Conservation (phyloP, 2,888 invertebrate genomes). For the Caenorhabditis sp. region DNA sequence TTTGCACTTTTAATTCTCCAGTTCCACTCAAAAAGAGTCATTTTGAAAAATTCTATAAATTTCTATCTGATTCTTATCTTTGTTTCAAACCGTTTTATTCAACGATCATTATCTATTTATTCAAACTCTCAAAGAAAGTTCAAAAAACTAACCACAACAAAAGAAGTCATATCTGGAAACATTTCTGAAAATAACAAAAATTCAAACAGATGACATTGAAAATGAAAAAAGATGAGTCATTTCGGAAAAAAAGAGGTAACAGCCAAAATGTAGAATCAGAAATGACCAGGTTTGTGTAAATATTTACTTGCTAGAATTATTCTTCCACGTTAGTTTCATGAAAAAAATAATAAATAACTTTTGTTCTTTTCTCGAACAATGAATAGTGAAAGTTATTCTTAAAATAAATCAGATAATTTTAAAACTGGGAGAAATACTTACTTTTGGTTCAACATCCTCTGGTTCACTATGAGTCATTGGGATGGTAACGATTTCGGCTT, state of each 20-base stretch:
- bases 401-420: background rate
- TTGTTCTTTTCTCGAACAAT: background rate
- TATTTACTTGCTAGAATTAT: background rate
- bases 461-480: constrained; percentile 23
- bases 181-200: background rate
- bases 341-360: background rate
- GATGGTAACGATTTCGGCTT: constrained; percentile 29
- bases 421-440: constrained; percentile 3
- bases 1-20: too few species aligned
- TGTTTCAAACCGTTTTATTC: background rate
- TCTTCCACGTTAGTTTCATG: too few species aligned
- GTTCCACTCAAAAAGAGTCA: too few species aligned
- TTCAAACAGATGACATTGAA: background rate
- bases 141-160: constrained; percentile 37
- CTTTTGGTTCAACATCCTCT: constrained; percentile 23
- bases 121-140: background rate
- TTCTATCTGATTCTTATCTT: background rate
- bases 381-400: background rate
- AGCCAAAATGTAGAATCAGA: background rate
- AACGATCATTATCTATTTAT: background rate
- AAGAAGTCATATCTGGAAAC: constrained; percentile 16
- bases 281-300: background rate
- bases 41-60: background rate
- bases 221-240: background rate
- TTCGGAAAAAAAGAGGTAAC: background rate